Conservation (phyloP, 1,140 invertebrate species). For the Ostrea edulis region DNA sequence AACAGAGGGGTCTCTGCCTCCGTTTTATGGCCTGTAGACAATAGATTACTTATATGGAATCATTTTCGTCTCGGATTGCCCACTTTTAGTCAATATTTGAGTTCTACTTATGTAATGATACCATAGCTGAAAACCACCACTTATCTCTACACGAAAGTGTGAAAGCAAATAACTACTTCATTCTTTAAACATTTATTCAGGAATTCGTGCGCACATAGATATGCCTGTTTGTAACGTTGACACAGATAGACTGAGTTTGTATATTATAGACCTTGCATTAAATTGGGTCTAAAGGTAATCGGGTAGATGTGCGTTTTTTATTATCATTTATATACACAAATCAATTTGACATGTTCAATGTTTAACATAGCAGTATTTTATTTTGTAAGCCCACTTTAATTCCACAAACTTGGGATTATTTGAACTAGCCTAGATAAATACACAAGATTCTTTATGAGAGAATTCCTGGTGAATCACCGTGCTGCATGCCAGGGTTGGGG, state of each 20-base stretch:
- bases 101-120: conserved; percentile 1
- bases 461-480: neutral
- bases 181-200: conserved; percentile 25
- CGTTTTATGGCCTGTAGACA: neutral
- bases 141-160: conserved; percentile 18
- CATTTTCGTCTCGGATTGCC: neutral
- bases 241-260: neutral
- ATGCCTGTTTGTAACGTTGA: neutral
- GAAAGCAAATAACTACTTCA: conserved; percentile 13
- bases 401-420: conserved; percentile 18
- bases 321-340: conserved; percentile 33
- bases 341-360: neutral
- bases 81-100: conserved; percentile 10
- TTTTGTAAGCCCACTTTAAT: neutral
- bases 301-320: neutral
- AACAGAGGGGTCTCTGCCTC: neutral
- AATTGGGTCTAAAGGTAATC: neutral
- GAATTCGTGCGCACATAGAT: conserved; percentile 19
- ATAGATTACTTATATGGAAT: neutral
- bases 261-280: neutral
- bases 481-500: too few species aligned
- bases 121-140: neutral
- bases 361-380: neutral
- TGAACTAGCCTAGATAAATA: conserved; percentile 21
- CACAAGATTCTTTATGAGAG: neutral